These are phyloP conservation scores for Australoheros facetus DNA, from an alignment of 2,797 vertebrate genomes.

Conservation along the genomic window DNA sequence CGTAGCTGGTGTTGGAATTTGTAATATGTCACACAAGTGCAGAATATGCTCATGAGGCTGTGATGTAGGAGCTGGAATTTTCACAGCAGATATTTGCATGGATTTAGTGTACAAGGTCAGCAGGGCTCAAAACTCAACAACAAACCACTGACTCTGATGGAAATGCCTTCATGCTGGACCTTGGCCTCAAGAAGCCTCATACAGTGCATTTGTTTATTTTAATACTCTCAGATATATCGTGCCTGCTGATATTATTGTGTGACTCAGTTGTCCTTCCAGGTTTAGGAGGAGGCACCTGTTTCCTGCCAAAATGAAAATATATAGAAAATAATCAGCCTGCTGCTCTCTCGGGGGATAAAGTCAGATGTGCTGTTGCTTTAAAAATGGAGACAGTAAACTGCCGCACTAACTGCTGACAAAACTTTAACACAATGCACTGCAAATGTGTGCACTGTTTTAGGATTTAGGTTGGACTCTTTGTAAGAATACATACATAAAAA, in stretches of 20 bases:
- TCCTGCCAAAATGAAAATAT: conserved; percentile 59
- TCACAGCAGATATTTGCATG: conserved; percentile 9
- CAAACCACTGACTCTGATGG: conserved; percentile 18
- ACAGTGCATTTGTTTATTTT: conserved; percentile 48
- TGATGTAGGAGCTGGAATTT: conserved; percentile 1
- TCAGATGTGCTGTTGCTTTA: conserved; percentile 39
- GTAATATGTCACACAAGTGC: conserved; percentile 29
- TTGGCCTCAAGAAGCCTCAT: conserved; percentile 27
- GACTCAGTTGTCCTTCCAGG: conserved; percentile 44
- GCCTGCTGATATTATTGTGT: conserved; percentile 41
- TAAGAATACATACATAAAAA: background rate
- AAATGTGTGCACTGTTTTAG: background rate
- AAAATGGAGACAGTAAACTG: conserved; percentile 17
- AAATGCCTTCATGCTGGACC: conserved; percentile 28
- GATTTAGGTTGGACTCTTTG: background rate
- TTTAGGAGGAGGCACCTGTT: conserved; percentile 74
- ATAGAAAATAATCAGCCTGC: conserved; percentile 9
- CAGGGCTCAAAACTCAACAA: background rate
- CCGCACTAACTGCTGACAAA: background rate
- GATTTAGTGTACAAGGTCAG: conserved; percentile 27
- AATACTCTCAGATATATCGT: conserved; percentile 40
- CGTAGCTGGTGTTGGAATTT: conserved; percentile 30
- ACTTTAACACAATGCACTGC: background rate
- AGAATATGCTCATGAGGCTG: background rate
- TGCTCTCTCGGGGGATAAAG: conserved; percentile 42